Conservation (phyloP, 2,888 invertebrate species). For the Bombylius discolor region DNA sequence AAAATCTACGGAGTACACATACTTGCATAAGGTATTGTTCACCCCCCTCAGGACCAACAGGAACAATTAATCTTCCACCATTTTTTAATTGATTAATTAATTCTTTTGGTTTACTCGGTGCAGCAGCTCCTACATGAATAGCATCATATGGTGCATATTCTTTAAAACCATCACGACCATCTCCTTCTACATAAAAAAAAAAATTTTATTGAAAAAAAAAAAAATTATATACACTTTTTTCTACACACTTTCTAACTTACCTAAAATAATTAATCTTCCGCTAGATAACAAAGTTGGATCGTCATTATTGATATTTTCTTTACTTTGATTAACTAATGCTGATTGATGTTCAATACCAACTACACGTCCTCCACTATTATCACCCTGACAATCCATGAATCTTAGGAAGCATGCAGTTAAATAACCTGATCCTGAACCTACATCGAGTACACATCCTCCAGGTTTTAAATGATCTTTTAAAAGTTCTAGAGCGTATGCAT, state of each 20-base stretch:
- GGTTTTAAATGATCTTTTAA: constrained; percentile 62
- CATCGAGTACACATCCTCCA: constrained; percentile 73
- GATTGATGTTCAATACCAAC: constrained; percentile 87
- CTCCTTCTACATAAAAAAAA: constrained; percentile 49
- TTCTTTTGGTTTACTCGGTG: constrained; percentile 59
- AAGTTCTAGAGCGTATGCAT: constrained; percentile 81
- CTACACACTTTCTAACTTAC: constrained; percentile 36
- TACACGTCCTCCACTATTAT: constrained; percentile 39
- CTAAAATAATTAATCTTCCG: constrained; percentile 55
- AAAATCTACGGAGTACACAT: constrained; percentile 1
- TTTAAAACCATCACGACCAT: constrained; percentile 70
- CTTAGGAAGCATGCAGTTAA: constrained; percentile 82
- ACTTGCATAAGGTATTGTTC: constrained; percentile 75
- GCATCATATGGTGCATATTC: constrained; percentile 74
- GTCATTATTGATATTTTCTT: constrained; percentile 61
- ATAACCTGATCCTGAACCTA: constrained; percentile 90
- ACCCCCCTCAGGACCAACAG: constrained; percentile 75
- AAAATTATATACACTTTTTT: neutral
- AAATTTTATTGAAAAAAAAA: neutral
- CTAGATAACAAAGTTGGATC: constrained; percentile 55
- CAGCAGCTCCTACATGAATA: constrained; percentile 88
- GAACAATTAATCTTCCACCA: constrained; percentile 80
- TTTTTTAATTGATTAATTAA: constrained; percentile 41
- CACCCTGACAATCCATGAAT: constrained; percentile 50
- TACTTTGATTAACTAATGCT: constrained; percentile 62